Percentiles rank a stretch among this genome's conserved stretches.
Conservation (phyloP, 2,888 invertebrate genomes). For the Arctia plantaginis region DNA sequence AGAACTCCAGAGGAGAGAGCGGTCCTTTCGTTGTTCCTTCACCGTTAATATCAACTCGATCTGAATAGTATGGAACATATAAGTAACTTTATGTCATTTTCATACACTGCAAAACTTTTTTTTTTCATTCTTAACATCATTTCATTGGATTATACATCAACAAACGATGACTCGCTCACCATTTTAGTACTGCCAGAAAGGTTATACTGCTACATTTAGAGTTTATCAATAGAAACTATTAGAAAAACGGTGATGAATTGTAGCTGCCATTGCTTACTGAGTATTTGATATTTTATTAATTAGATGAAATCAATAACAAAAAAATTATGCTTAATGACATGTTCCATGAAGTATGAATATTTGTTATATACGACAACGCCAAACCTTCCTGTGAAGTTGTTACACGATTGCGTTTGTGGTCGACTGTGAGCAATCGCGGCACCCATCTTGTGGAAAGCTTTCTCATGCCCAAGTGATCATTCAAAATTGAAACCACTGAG, state of each 20-base stretch:
- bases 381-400: too few species aligned
- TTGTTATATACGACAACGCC: too few species aligned
- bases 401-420: too few species aligned
- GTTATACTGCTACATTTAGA: conserved; percentile 31
- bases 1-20: background rate
- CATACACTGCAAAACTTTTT: background rate
- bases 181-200: conserved; percentile 28
- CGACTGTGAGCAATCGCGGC: too few species aligned
- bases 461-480: too few species aligned
- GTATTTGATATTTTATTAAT: background rate
- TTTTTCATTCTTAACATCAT: conserved; percentile 23
- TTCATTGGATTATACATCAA: conserved; percentile 38
- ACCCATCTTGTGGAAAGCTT: too few species aligned
- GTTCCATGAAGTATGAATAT: conserved; percentile 19
- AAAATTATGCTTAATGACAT: conserved; percentile 23
- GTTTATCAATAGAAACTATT: conserved; percentile 11
- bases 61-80: background rate
- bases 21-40: background rate
- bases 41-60: background rate
- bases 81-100: background rate
- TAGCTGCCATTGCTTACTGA: background rate
- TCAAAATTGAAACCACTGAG: too few species aligned
- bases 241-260: background rate
- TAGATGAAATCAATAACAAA: background rate
- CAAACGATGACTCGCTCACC: conserved; percentile 25